These are phyloP conservation scores for Drosophila micromelanica DNA, from an alignment of 1,140 invertebrate genomes.

Conservation along the genomic window DNA sequence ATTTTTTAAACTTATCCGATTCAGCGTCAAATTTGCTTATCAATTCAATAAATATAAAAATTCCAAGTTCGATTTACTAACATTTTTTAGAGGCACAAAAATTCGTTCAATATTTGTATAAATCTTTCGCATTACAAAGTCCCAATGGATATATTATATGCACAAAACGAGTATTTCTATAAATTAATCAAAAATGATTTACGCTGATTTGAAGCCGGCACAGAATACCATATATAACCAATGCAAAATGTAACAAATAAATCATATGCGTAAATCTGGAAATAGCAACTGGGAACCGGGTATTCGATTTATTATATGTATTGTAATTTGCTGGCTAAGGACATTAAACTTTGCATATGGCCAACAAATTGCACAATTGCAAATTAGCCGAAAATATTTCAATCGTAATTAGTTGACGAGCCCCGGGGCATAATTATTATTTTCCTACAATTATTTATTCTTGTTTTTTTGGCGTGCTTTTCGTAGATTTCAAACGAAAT, in stretches of 20 bases:
- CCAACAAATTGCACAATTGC: conserved; percentile 35
- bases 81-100: neutral
- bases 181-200: conserved; percentile 49
- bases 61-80: too few relatives aligned
- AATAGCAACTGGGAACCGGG: neutral
- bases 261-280: conserved; percentile 15
- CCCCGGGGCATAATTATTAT: conserved; percentile 15
- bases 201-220: conserved; percentile 37
- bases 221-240: conserved; percentile 2
- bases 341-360: neutral
- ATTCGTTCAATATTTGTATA: conserved; percentile 1
- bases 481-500: conserved; percentile 41
- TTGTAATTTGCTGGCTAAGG: too few relatives aligned
- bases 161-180: conserved; percentile 21
- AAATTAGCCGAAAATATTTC: conserved; percentile 57
- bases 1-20: too few relatives aligned
- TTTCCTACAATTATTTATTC: neutral
- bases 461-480: conserved; percentile 11
- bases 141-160: conserved; percentile 6
- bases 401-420: conserved; percentile 53
- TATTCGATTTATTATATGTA: neutral
- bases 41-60: too few relatives aligned
- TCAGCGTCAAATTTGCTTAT: too few relatives aligned
- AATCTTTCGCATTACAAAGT: conserved; percentile 1
- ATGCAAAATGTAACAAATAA: conserved; percentile 18